These are phyloP conservation scores for Hyles vespertilio DNA, from an alignment of 1,140 invertebrate genomes.

Conservation along the genomic window DNA sequence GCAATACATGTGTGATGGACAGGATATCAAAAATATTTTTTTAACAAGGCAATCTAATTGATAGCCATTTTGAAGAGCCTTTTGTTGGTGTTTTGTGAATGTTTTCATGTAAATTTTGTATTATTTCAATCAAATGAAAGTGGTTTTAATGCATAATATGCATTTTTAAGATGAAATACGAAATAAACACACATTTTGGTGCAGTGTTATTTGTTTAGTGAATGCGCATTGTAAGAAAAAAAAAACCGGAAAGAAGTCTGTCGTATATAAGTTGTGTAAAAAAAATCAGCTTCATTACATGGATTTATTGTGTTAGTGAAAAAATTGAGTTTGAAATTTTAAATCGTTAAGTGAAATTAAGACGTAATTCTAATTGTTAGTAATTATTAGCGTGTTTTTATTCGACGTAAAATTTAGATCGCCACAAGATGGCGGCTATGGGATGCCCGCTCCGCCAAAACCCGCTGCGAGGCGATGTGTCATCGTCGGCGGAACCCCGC, in stretches of 20 bases:
- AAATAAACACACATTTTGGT: conserved; percentile 27
- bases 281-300: conserved; percentile 24
- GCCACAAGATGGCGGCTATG: conserved; percentile 72
- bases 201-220: conserved; percentile 59
- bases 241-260: conserved; percentile 64
- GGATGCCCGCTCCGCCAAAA: conserved; percentile 70
- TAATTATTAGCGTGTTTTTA: conserved; percentile 67
- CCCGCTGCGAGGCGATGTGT: conserved; percentile 69
- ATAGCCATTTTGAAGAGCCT: conserved; percentile 75
- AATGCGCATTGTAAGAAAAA: conserved; percentile 61
- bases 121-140: conserved; percentile 45
- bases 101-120: conserved; percentile 65
- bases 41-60: conserved; percentile 69
- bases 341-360: conserved; percentile 12
- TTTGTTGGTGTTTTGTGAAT: conserved; percentile 76
- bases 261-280: conserved; percentile 45
- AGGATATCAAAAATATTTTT: conserved; percentile 73
- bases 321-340: conserved; percentile 24
- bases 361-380: conserved; percentile 25
- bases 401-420: conserved; percentile 70
- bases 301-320: conserved; percentile 28
- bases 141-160: conserved; percentile 32
- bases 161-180: conserved; percentile 26
- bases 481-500: conserved; percentile 50
- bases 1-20: conserved; percentile 68